Conservation (phyloP, 2,113 vertebrate species). For the Platichthys stellatus region DNA sequence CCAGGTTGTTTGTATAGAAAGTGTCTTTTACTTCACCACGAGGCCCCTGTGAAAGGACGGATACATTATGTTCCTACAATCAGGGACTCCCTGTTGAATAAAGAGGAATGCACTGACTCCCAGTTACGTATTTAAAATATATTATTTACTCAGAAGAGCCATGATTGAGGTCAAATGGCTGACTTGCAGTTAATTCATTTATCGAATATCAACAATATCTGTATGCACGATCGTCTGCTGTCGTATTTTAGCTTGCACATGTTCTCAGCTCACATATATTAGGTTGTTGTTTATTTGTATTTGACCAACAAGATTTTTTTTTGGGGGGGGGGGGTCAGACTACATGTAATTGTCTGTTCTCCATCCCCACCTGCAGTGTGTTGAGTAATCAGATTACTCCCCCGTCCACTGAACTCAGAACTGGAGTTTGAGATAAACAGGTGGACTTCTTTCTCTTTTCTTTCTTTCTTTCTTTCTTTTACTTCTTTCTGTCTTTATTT, state of each 20-base stretch:
- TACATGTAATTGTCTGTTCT: not conserved
- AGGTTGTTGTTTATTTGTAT: no score
- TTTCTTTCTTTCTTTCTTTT: not conserved
- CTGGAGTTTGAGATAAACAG: slow-evolving; percentile 51
- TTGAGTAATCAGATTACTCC: slow-evolving; percentile 32
- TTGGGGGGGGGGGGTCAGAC: not conserved
- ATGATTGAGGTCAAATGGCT: not conserved
- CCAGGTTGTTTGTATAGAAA: slow-evolving; percentile 39
- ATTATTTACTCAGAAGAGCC: no score
- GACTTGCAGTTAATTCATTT: not conserved
- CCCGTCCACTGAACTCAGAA: slow-evolving; percentile 18
- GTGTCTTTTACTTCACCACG: slow-evolving; percentile 56
- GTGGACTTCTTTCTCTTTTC: not conserved
- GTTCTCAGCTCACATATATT: not conserved
- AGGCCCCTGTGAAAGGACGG: slow-evolving; percentile 4
- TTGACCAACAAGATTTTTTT: not conserved
- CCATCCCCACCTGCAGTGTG: not conserved
- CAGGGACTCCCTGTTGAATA: not conserved
- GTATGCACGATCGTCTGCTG: not conserved
- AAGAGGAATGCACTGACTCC: slow-evolving; percentile 5
- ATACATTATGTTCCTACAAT: not conserved
- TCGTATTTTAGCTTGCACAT: not conserved
- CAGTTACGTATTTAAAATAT: no score
- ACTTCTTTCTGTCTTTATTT: not conserved
- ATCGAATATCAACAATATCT: no score